Conservation (phyloP, 2,888 invertebrate genomes). For the Acrobasis repandana region DNA sequence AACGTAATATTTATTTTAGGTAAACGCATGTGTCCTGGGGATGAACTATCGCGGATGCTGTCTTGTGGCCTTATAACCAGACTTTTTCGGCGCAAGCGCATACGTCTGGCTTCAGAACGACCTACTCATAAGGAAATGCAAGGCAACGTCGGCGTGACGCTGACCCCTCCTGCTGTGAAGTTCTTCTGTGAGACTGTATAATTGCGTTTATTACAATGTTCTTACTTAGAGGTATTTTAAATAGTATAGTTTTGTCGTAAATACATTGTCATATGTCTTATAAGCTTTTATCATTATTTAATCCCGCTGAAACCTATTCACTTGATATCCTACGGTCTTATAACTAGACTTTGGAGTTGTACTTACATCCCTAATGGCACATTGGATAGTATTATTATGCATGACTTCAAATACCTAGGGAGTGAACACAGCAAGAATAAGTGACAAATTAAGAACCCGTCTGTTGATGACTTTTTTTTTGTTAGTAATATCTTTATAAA, state of each 20-base stretch:
- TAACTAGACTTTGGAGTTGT: too few species aligned
- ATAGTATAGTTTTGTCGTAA: background rate
- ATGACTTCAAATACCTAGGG: too few species aligned
- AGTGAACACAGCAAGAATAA: too few species aligned
- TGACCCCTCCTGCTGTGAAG: slow-evolving; percentile 84
- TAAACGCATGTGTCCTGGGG: slow-evolving; percentile 93
- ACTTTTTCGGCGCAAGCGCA: slow-evolving; percentile 85
- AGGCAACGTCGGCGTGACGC: slow-evolving; percentile 89
- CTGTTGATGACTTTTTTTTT: too few species aligned
- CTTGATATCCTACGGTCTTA: too few species aligned
- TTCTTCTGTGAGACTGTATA: slow-evolving; percentile 59
- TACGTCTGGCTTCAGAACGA: slow-evolving; percentile 78
- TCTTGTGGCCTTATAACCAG: slow-evolving; percentile 85
- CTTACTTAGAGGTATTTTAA: background rate
- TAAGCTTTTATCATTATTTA: background rate
- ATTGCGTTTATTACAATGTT: slow-evolving; percentile 12
- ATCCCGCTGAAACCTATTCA: too few species aligned
- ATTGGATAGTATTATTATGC: too few species aligned
- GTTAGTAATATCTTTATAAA: too few species aligned
- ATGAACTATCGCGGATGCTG: slow-evolving; percentile 90
- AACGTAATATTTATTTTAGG: slow-evolving; percentile 71
- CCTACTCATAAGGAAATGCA: slow-evolving; percentile 78
- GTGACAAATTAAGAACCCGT: too few species aligned
- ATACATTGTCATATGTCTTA: background rate
- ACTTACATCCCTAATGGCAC: too few species aligned